These are phyloP conservation scores for Leptopilina myrica DNA, from an alignment of 2,888 invertebrate species.

Conservation along the genomic window DNA sequence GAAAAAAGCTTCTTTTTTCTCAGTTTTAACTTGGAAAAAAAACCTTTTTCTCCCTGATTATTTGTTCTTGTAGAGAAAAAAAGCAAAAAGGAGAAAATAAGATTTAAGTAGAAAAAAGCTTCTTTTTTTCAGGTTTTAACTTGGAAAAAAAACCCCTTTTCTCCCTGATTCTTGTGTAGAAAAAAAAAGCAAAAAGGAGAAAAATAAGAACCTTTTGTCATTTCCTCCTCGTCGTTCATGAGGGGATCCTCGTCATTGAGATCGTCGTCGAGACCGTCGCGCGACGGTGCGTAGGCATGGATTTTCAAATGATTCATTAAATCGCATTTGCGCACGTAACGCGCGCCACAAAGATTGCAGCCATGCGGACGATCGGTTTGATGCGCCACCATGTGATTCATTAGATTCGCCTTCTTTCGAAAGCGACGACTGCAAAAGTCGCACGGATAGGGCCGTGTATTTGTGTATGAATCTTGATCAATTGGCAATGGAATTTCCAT, in stretches of 20 bases:
- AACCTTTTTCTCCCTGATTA: no score
- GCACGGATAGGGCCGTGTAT: conserved; percentile 89
- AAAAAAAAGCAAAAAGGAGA: no score
- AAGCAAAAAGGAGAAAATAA: no score
- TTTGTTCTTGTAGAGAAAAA: no score
- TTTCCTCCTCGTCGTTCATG: conserved; percentile 69
- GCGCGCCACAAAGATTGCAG: conserved; percentile 89
- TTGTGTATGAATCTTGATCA: conserved; percentile 88
- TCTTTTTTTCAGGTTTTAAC: no score
- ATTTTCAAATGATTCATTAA: conserved; percentile 90
- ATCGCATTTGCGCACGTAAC: conserved; percentile 88
- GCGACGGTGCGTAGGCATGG: conserved; percentile 87
- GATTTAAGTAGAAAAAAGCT: no score
- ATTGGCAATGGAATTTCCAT: conserved; percentile 88
- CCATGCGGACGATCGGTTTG: conserved; percentile 90
- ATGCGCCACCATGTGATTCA: conserved; percentile 92
- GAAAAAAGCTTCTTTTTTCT: no score
- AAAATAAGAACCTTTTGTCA: conserved; percentile 41
- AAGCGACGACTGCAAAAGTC: conserved; percentile 91
- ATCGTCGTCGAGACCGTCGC: conserved; percentile 78
- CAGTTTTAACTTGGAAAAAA: no score
- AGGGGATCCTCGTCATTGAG: conserved; percentile 77
- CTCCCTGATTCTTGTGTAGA: no score
- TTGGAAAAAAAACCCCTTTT: no score
- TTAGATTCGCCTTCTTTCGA: conserved; percentile 88